Base-by-base conservation (phyloP, 2,797 vertebrate species). In the Microchirus variegatus region DNA sequence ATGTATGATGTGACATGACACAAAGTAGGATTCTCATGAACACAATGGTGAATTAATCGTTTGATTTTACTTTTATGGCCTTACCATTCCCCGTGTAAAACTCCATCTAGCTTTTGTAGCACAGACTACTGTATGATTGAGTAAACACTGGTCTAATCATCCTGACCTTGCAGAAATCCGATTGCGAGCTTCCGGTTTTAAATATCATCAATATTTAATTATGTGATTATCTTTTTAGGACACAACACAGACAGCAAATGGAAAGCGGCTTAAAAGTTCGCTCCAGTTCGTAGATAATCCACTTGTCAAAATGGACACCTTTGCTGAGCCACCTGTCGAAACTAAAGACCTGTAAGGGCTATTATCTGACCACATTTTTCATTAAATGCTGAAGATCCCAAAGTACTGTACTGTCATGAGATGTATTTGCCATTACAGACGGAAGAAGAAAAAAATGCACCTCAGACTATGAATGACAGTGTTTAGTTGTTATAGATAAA, bases 181-280 rank as follows among this genome's bases (percentile, higher is more conserved):
- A 78, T 64, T 70, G 72, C 71, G 77, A 57, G 73, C 65, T 71
- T 84, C 66, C 54, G 16, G 47, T 80, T 63, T 74, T 78, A 88
- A 87, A 90, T 86, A 83, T 89, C 77, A 90, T 89, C 84, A 90
- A 90, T 91, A 88, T 90, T 90, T 85, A 89, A 88, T 91, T 81
- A 84, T 82, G 73, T 48, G 77, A 86, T 89, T 90, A 87, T 86
- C 79, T 81, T 87, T 82, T 77, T 77, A 67, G 80, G 82, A 77
- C 77, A 87, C 79, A 82, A 78, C 70, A 59, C 58, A 72, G 86
- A 89, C 81, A 80, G 78, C 77, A 4, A 68, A 80, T 59, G 67
- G 55, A 83, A 85, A 84, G 77, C 83, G 82, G 85, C 78, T 86
- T 85, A 81, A 78, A 85, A 76, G 60, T 77, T 83, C 73, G 71